Evolutionary conservation across 2,113 vertebrate genomes (phyloP).

Genomic region (Cynoglossus semilaevis): DNA sequence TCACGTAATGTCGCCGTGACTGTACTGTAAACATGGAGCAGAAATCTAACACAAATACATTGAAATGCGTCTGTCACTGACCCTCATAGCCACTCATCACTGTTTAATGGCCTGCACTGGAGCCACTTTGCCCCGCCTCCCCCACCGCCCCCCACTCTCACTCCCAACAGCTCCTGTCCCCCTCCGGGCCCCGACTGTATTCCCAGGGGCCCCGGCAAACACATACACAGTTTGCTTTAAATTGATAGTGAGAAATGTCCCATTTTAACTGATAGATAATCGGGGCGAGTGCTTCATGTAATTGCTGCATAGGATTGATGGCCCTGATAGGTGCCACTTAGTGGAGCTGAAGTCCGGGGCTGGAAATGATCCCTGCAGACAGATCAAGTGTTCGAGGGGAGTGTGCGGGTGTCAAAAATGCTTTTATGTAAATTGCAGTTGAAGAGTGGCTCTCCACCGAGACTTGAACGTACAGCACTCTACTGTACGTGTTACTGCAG

Average conservation of each 20-base stretch:
- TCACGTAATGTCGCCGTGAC: too few relatives aligned
- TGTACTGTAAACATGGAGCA: slow-evolving; percentile 20
- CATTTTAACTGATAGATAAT: slow-evolving; percentile 31
- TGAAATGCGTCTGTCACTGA: slow-evolving; percentile 12
- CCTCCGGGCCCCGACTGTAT: not conserved
- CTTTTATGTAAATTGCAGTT: slow-evolving; percentile 65
- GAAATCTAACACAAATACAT: slow-evolving; percentile 38
- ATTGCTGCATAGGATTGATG: slow-evolving; percentile 55
- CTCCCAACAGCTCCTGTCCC: slow-evolving; percentile 16
- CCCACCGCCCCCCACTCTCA: too few relatives aligned
- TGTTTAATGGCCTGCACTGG: slow-evolving; percentile 20
- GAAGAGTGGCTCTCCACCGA: slow-evolving; percentile 35
- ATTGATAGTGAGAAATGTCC: slow-evolving; percentile 21
- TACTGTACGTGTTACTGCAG: slow-evolving; percentile 18
- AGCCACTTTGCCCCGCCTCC: slow-evolving; percentile 17
- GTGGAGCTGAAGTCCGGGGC: slow-evolving; percentile 28
- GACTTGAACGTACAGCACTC: slow-evolving; percentile 41
- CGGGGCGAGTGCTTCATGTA: slow-evolving; percentile 31
- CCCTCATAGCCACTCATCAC: slow-evolving; percentile 45
- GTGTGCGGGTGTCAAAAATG: slow-evolving; percentile 51
- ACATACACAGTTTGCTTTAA: slow-evolving; percentile 1
- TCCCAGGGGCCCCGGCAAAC: not conserved
- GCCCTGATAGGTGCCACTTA: slow-evolving; percentile 56
- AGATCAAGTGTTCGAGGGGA: slow-evolving; percentile 53
- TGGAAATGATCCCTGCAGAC: slow-evolving; percentile 57